phyloP scores from a whole-genome alignment of 2,888 invertebrate species.

The Crossocerus cetratus region DNA sequence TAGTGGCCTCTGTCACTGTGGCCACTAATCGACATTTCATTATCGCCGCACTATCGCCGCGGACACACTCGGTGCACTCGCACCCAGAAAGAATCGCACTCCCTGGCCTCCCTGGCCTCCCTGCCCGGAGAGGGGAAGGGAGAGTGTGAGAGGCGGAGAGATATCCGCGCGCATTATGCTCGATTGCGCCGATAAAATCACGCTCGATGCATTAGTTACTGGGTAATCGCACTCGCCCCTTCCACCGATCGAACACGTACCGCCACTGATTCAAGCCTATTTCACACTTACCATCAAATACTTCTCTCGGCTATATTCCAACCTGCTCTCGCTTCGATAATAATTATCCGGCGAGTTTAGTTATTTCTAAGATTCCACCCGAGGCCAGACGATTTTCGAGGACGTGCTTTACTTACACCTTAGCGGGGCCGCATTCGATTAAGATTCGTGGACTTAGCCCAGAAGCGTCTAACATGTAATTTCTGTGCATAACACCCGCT shows the following conservation, averaged over 20 bases:
- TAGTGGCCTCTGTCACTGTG: conserved; percentile 14
- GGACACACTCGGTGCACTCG: conserved; percentile 2
- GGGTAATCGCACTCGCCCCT: conserved; percentile 21
- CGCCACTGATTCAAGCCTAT: conserved; percentile 11
- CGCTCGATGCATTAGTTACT: conserved; percentile 38
- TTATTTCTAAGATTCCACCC: no score
- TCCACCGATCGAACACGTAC: no score
- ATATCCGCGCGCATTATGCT: conserved; percentile 42
- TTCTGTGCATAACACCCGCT: no score
- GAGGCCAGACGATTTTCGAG: no score
- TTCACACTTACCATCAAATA: conserved; percentile 4
- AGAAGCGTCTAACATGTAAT: no score
- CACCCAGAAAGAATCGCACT: conserved; percentile 21
- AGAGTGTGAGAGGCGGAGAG: no score
- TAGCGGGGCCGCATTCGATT: no score
- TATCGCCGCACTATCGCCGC: conserved; percentile 31
- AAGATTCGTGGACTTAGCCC: no score
- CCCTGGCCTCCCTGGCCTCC: conserved; percentile 14
- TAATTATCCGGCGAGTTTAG: no score
- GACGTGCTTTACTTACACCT: no score
- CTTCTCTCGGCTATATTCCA: background rate
- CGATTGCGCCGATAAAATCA: conserved; percentile 54
- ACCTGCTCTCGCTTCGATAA: no score
- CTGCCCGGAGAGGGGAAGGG: no score
- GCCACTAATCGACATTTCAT: conserved; percentile 48